Percentiles rank a stretch among this genome's conserved stretches.
Conservation (phyloP, 23 tunicate genomes). For the Phallusia fumigata region DNA sequence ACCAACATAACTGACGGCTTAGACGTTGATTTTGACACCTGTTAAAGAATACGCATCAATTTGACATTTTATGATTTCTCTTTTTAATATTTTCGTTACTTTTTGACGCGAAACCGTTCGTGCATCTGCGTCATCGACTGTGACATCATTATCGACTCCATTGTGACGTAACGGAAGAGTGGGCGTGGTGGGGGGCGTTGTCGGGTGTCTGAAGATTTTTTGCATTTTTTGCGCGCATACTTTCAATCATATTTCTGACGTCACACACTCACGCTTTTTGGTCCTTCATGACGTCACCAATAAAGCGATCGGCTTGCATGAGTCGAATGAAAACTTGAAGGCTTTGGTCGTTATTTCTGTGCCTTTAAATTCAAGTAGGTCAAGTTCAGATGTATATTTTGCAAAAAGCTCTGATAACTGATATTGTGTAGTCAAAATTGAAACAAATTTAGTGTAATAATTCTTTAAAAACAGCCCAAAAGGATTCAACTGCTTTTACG, state of each 20-base stretch:
- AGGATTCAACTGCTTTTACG: no score
- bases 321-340: conserved; percentile 59
- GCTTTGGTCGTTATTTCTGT: conserved; percentile 16
- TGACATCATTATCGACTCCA: conserved; percentile 32
- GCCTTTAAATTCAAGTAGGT: neutral
- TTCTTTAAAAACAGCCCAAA: no score
- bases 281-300: conserved; percentile 19
- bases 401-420: no score
- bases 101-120: neutral
- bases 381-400: no score
- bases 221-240: neutral
- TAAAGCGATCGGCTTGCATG: conserved; percentile 46
- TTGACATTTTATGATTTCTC: neutral
- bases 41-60: neutral
- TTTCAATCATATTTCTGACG: neutral
- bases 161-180: conserved; percentile 15
- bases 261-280: neutral
- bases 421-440: no score
- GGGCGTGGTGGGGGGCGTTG: conserved; percentile 60
- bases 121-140: neutral
- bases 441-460: no score
- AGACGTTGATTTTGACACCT: neutral
- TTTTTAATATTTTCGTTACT: neutral
- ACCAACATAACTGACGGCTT: conserved; percentile 19
- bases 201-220: conserved; percentile 20